A percentile compares a stretch with the other conserved stretches of the same genome.
Evolutionary conservation across 2,888 invertebrate species (phyloP).

Genomic region (Amiota minor): DNA sequence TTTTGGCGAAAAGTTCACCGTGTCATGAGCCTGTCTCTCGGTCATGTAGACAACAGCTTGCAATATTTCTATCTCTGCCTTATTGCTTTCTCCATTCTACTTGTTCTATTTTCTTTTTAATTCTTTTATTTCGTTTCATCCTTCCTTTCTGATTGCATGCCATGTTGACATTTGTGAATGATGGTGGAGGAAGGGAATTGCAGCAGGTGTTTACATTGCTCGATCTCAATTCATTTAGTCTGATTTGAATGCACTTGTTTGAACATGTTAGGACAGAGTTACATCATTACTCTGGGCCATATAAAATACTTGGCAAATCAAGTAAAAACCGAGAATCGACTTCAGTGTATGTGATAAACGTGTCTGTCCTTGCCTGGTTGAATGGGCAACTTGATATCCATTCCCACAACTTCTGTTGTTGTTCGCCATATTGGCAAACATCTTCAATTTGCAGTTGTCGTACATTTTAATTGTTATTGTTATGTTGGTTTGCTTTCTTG

Average conservation of each 20-base stretch:
- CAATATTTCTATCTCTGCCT: background rate
- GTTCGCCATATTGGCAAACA: constrained; percentile 49
- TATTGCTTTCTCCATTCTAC: background rate
- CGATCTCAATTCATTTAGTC: background rate
- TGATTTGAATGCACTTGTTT: constrained; percentile 19
- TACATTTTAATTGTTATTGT: constrained; percentile 67
- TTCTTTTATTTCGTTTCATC: background rate
- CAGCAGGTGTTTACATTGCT: constrained; percentile 5
- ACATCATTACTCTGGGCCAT: constrained; percentile 9
- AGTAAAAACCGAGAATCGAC: too few species aligned
- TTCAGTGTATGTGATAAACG: too few species aligned
- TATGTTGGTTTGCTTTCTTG: constrained; percentile 44
- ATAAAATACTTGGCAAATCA: too few species aligned
- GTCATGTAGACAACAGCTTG: constrained; percentile 10
- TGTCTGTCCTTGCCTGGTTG: background rate
- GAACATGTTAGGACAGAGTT: constrained; percentile 19
- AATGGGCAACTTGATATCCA: background rate
- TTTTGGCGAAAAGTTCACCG: constrained; percentile 60
- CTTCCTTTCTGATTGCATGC: constrained; percentile 27
- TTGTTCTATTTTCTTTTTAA: constrained; percentile 38
- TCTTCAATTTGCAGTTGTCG: constrained; percentile 68
- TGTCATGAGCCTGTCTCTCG: constrained; percentile 46
- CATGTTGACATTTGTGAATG: constrained; percentile 58
- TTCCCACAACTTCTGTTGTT: background rate
- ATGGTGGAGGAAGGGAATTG: background rate